Evolutionary conservation across 2,888 invertebrate species (phyloP).

Genomic region (Lagria hirta): DNA sequence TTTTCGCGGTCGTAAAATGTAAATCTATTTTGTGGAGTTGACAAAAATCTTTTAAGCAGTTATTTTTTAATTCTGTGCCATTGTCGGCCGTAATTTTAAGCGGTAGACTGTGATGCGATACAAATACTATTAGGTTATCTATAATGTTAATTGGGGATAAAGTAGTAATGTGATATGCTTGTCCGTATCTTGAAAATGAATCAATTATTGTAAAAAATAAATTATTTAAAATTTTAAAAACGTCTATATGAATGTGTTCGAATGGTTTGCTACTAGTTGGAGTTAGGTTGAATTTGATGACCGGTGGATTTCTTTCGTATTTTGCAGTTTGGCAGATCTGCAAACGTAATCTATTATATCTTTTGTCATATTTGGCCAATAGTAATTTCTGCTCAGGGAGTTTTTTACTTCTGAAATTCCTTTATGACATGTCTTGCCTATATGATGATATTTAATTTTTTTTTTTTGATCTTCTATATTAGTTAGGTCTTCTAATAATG

Average conservation of each 20-base stretch:
- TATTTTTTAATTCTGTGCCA: conserved; percentile 22
- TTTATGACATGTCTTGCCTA: conserved; percentile 7
- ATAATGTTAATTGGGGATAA: conserved; percentile 13
- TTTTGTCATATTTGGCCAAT: too few species aligned
- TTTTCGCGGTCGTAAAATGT: conserved; percentile 21
- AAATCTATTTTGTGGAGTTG: conserved; percentile 22
- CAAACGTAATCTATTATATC: too few species aligned
- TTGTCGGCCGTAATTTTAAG: conserved; percentile 17
- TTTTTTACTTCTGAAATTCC: conserved; percentile 4
- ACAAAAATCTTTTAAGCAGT: conserved; percentile 17
- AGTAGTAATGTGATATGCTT: conserved; percentile 21
- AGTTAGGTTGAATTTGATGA: conserved; percentile 21
- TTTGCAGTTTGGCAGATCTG: too few species aligned
- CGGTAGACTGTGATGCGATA: conserved; percentile 21
- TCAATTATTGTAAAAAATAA: conserved; percentile 24
- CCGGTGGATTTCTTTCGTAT: too few species aligned
- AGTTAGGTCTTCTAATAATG: background rate
- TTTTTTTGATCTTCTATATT: conserved; percentile 1
- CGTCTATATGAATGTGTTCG: conserved; percentile 21
- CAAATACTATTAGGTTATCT: conserved; percentile 19
- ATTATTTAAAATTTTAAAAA: conserved; percentile 16
- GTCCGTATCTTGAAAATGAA: conserved; percentile 22
- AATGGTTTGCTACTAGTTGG: conserved; percentile 22
- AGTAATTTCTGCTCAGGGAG: too few species aligned
- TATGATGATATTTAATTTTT: conserved; percentile 1